Conservation (phyloP, 2,888 invertebrate species). For the Pyrgus malvae region DNA sequence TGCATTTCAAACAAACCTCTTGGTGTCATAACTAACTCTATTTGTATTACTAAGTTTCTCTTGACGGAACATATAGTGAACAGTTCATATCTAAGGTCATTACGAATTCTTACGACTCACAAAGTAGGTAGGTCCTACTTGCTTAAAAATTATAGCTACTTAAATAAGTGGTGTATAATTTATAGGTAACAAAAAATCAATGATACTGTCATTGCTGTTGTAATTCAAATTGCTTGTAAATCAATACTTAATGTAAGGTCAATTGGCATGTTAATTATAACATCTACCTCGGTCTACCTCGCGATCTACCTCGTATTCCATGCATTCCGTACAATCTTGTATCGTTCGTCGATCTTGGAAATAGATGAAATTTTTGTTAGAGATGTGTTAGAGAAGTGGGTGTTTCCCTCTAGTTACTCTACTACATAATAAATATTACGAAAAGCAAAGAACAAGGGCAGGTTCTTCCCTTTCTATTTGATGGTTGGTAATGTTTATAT, state of each 20-base stretch:
- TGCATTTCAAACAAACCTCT: not conserved
- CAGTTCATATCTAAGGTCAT: conserved; percentile 19
- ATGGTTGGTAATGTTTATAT: too few relatives aligned
- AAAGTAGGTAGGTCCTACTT: conserved; percentile 29
- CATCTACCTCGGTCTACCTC: not conserved
- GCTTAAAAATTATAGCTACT: conserved; percentile 34
- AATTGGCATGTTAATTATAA: conserved; percentile 1
- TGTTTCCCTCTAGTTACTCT: too few relatives aligned
- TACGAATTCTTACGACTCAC: conserved; percentile 10
- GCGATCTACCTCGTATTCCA: too few relatives aligned
- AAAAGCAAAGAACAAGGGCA: too few relatives aligned
- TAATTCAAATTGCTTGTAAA: not conserved
- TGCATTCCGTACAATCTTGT: too few relatives aligned
- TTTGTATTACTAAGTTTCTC: conserved; percentile 12
- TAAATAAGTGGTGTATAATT: conserved; percentile 33
- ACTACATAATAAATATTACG: too few relatives aligned
- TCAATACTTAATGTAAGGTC: conserved; percentile 8
- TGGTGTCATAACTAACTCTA: not conserved
- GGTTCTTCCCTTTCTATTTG: too few relatives aligned
- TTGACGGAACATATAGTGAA: not conserved
- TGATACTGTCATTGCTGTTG: conserved; percentile 14
- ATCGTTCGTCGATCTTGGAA: too few relatives aligned
- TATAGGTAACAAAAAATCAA: conserved; percentile 24
- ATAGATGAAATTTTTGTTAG: too few relatives aligned
- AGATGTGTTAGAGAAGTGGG: too few relatives aligned